phyloP scores from a whole-genome alignment of 1,140 invertebrate genomes.

The Cylas formicarius region DNA sequence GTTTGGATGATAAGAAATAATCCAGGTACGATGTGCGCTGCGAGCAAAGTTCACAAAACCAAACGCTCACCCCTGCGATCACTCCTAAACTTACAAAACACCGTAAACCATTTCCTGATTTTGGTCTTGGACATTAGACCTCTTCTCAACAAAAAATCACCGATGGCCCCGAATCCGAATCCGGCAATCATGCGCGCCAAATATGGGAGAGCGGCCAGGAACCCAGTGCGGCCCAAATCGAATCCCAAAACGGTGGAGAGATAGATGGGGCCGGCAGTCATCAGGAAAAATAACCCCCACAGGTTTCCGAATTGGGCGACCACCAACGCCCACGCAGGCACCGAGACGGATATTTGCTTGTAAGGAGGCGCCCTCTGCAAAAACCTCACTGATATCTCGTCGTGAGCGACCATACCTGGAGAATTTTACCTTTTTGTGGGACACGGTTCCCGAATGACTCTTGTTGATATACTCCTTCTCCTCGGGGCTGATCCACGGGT shows the following conservation, averaged over 20 bases:
- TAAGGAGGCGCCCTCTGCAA: constrained; percentile 49
- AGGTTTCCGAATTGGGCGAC: constrained; percentile 65
- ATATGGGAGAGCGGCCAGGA: constrained; percentile 65
- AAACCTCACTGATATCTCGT: background rate
- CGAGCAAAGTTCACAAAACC: constrained; percentile 22
- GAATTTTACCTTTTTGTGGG: constrained; percentile 44
- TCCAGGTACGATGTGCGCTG: constrained; percentile 64
- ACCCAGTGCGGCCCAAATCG: constrained; percentile 64
- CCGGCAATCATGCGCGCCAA: constrained; percentile 57
- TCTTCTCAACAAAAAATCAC: constrained; percentile 55
- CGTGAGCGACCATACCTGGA: background rate
- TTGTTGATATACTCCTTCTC: constrained; percentile 71
- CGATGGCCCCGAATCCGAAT: constrained; percentile 58
- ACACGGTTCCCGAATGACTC: constrained; percentile 48
- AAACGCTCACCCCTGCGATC: background rate
- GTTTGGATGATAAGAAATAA: constrained; percentile 56
- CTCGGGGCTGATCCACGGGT: constrained; percentile 64
- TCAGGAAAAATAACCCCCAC: constrained; percentile 74
- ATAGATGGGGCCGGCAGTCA: constrained; percentile 76
- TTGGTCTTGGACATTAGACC: constrained; percentile 50
- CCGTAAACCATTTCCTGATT: constrained; percentile 64
- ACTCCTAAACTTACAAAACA: constrained; percentile 52
- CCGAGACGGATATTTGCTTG: constrained; percentile 50
- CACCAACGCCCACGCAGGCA: constrained; percentile 60
- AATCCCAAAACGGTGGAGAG: constrained; percentile 79